phyloP scores from a whole-genome alignment of 2,113 vertebrate genomes.

The Centropus unirufus region DNA sequence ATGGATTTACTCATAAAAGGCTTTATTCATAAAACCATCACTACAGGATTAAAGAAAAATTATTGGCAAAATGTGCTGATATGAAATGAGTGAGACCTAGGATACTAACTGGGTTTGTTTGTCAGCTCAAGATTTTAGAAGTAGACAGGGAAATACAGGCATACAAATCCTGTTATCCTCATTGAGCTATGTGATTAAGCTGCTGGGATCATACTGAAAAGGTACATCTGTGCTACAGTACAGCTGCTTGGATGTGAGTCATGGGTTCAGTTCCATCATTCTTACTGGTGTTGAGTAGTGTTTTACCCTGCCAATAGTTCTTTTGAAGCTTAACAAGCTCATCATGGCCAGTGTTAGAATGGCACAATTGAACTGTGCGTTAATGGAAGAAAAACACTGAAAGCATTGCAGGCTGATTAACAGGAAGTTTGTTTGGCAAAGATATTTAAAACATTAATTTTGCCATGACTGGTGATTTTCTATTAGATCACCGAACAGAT shows the following conservation, averaged over 20 bases:
- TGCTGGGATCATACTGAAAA: neutral
- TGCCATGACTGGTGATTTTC: neutral
- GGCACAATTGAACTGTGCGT: neutral
- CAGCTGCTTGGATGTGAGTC: slow-evolving; percentile 42
- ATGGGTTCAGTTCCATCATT: neutral
- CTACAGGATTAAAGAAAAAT: neutral
- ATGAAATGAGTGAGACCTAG: neutral
- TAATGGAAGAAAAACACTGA: neutral
- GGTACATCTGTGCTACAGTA: neutral
- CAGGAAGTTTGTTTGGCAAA: slow-evolving; percentile 40
- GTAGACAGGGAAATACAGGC: neutral
- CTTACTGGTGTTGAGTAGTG: neutral
- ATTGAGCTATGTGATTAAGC: neutral
- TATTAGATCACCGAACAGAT: neutral
- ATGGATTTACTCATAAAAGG: neutral
- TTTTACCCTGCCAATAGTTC: neutral
- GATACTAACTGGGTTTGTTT: neutral
- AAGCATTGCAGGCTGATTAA: neutral
- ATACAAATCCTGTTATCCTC: neutral
- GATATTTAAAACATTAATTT: neutral
- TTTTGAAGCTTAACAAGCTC: neutral
- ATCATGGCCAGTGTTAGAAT: neutral
- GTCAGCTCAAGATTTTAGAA: neutral
- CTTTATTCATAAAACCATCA: neutral
- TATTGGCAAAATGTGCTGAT: neutral